phyloP scores from a whole-genome alignment of 2,113 vertebrate genomes.

The Dryoscopus gambensis region DNA sequence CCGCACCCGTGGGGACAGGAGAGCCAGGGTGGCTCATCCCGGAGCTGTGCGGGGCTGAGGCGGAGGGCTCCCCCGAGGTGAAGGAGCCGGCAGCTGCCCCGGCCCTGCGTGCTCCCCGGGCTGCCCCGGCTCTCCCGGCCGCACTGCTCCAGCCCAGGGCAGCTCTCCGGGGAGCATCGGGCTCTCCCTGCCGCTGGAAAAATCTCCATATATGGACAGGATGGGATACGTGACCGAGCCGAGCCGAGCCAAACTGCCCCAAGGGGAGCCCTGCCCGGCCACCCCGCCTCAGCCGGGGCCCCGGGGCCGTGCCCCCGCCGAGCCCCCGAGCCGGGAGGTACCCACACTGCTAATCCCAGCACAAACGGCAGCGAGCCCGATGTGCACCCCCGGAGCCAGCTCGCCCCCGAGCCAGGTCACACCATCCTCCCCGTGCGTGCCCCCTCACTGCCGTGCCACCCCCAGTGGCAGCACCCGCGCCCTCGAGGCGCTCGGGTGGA shows the following conservation, averaged over 20 bases:
- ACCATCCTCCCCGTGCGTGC: fast-evolving
- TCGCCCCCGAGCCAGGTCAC: background rate
- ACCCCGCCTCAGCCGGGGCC: background rate
- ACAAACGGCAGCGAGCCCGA: fast-evolving
- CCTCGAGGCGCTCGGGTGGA: fast-evolving
- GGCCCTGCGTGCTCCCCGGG: fast-evolving
- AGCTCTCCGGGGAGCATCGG: background rate
- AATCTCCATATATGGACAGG: conserved; percentile 20
- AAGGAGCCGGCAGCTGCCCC: background rate
- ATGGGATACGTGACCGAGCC: background rate
- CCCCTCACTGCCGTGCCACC: background rate
- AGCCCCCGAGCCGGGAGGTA: fast-evolving
- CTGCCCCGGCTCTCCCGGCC: fast-evolving
- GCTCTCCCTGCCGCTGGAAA: background rate
- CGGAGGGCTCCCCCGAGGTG: fast-evolving
- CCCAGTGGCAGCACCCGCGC: fast-evolving
- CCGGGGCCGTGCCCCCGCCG: fast-evolving
- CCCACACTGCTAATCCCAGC: fast-evolving
- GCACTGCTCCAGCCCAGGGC: background rate
- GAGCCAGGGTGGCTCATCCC: fast-evolving
- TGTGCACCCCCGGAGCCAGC: background rate
- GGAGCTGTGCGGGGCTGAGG: background rate
- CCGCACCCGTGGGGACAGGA: fast-evolving
- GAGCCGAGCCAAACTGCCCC: background rate
- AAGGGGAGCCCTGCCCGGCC: background rate